Base-by-base conservation (phyloP, 2,888 invertebrate species). In the Drosophila subquinaria region DNA sequence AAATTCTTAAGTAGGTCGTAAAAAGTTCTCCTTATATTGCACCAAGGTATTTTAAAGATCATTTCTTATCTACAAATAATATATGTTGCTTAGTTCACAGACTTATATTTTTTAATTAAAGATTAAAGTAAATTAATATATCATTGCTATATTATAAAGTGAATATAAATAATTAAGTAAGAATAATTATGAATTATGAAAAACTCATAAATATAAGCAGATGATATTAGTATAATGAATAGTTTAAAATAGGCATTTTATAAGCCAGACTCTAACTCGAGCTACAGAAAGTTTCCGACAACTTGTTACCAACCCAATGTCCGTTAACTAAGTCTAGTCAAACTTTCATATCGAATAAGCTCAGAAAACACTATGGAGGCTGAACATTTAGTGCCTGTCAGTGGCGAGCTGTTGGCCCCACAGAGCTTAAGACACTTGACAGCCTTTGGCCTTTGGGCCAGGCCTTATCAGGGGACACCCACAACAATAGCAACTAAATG, bases 381-480 rank as follows among this genome's bases (percentile, higher is more conserved):
- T 45, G 42, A 35, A 52, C 8, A 59, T 55, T 63, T 36, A 38
- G 60, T 38, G 51, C 62, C 79, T 63, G 78, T 73, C 69, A 73
- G 35, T 63, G 47, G 55, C 73, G 59, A 68, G 61, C 47, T 63
- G 47, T 52, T 35, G 51, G 69, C 64, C 57, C 69, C 73, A 69
- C 64, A 69, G 69, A 33, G 40, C 60, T 76, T 70, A 69, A 76
- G 81, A 86, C 88, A 86, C 84, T 85, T 88, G 89, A 81, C 87
- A 85, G 89, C 81, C 81, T 69, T 83, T 83, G 87, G 88, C 88
- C 88, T 88, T 77, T 88, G 83, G 86, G 84, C 66, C 81, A 71
- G 70, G 72, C 84, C 84, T 88, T 85, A 83, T 88, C 89, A 88
- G 88, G 80, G 81, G 86, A 81, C 81, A 83, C 85, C 81, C 77